phyloP scores from a whole-genome alignment of 2,888 invertebrate species.

The Synanthedon myopaeformis region DNA sequence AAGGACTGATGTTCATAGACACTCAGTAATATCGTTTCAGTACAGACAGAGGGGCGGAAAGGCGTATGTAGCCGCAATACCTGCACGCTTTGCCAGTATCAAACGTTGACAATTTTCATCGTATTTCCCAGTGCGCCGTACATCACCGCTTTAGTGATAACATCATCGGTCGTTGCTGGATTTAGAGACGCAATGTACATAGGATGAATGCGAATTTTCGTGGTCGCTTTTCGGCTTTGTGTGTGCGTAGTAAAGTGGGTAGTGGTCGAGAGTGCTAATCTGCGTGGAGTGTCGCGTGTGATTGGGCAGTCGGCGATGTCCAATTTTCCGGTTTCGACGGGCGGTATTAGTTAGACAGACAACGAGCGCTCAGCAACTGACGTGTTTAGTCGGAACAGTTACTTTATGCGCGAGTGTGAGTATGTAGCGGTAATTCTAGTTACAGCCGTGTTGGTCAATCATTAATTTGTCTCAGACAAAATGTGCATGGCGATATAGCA shows the following conservation, averaged over 20 bases:
- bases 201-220: constrained; percentile 43
- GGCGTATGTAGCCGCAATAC: constrained; percentile 42
- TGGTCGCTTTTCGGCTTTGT: constrained; percentile 17
- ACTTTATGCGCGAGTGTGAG: neutral
- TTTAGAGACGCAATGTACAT: constrained; percentile 45
- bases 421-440: neutral
- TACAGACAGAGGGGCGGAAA: constrained; percentile 44
- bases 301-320: constrained; percentile 63
- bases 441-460: neutral
- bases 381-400: constrained; percentile 12
- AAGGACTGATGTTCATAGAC: constrained; percentile 11
- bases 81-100: constrained; percentile 27
- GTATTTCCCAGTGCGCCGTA: constrained; percentile 26
- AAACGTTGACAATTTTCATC: constrained; percentile 6
- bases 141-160: constrained; percentile 36
- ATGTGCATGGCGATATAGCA: neutral
- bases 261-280: constrained; percentile 61
- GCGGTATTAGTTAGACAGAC: constrained; percentile 52
- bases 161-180: constrained; percentile 16
- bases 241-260: constrained; percentile 33
- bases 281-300: constrained; percentile 66
- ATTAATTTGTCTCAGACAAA: no score
- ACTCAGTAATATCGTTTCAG: constrained; percentile 44
- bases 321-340: constrained; percentile 63
- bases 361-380: constrained; percentile 42